phyloP scores from a whole-genome alignment of 2,113 vertebrate genomes.

The Ophiodon elongatus region DNA sequence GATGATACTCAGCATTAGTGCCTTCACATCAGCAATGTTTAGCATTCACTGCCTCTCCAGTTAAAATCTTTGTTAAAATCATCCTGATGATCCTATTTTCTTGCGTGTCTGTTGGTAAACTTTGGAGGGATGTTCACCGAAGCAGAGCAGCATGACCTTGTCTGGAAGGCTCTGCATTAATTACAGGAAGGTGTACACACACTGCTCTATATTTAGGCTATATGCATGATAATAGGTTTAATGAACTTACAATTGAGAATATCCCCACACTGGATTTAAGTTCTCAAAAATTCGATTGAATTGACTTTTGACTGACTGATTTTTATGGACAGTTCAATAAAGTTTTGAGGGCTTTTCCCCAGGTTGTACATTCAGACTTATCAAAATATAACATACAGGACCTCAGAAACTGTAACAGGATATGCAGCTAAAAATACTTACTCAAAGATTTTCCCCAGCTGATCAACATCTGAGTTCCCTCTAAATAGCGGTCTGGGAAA shows the following conservation, averaged over 20 bases:
- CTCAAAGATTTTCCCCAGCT: slow-evolving; percentile 99
- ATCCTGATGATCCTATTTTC: not conserved
- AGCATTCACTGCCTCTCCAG: not conserved
- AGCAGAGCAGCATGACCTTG: not conserved
- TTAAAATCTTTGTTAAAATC: not conserved
- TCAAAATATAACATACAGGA: not conserved
- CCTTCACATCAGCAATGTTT: not conserved
- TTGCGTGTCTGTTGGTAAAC: not conserved
- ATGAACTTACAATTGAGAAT: not conserved
- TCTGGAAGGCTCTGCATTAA: not conserved
- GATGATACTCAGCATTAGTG: slow-evolving; percentile 15
- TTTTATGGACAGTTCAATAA: not conserved
- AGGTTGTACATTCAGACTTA: not conserved
- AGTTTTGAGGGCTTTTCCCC: not conserved
- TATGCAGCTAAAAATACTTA: slow-evolving; percentile 84
- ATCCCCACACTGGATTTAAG: not conserved
- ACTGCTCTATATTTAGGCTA: not conserved
- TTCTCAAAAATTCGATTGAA: not conserved
- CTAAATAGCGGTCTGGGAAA: slow-evolving; percentile 92
- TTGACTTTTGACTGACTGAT: not conserved
- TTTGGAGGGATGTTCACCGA: not conserved
- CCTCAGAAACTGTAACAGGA: not conserved
- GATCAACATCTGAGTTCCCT: slow-evolving; percentile 98
- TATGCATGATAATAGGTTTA: not conserved
- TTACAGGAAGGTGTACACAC: not conserved